These are phyloP conservation scores for Cheilosia scutellata DNA, from an alignment of 2,888 invertebrate species.

Conservation along the genomic window DNA sequence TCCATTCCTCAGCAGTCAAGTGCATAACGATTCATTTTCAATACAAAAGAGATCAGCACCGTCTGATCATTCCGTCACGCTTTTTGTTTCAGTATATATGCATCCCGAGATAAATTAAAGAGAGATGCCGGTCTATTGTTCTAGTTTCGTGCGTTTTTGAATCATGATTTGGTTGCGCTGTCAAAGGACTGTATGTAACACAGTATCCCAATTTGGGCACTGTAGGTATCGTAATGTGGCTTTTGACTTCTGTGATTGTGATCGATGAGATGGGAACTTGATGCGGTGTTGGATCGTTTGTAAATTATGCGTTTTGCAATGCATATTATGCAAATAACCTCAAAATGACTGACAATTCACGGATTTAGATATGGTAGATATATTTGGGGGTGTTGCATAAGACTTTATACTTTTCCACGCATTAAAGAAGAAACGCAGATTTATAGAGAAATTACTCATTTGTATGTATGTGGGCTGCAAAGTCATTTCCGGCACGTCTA, in stretches of 20 bases:
- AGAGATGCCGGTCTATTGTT: slow-evolving; percentile 72
- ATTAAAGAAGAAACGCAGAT: too few species aligned
- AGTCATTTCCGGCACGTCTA: too few species aligned
- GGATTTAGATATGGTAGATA: background rate
- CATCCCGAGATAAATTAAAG: slow-evolving; percentile 59
- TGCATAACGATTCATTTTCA: slow-evolving; percentile 37
- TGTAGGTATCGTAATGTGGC: slow-evolving; percentile 41
- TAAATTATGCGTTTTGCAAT: slow-evolving; percentile 40
- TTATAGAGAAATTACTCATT: too few species aligned
- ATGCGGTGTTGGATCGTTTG: background rate
- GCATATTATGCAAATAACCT: slow-evolving; percentile 9
- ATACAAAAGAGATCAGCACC: slow-evolving; percentile 39
- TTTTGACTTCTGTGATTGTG: slow-evolving; percentile 45
- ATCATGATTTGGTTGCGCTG: slow-evolving; percentile 54
- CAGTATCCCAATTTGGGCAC: slow-evolving; percentile 43
- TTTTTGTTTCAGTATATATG: slow-evolving; percentile 60
- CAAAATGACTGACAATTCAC: slow-evolving; percentile 11
- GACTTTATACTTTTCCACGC: too few species aligned
- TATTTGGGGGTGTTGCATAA: background rate
- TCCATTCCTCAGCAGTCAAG: slow-evolving; percentile 61
- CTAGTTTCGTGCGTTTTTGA: slow-evolving; percentile 69
- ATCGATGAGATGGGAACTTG: slow-evolving; percentile 22
- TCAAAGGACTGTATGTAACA: background rate
- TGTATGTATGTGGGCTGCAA: too few species aligned
- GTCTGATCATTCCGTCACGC: slow-evolving; percentile 63